phyloP scores from a whole-genome alignment of 2,113 vertebrate genomes.

The Agapornis roseicollis region DNA sequence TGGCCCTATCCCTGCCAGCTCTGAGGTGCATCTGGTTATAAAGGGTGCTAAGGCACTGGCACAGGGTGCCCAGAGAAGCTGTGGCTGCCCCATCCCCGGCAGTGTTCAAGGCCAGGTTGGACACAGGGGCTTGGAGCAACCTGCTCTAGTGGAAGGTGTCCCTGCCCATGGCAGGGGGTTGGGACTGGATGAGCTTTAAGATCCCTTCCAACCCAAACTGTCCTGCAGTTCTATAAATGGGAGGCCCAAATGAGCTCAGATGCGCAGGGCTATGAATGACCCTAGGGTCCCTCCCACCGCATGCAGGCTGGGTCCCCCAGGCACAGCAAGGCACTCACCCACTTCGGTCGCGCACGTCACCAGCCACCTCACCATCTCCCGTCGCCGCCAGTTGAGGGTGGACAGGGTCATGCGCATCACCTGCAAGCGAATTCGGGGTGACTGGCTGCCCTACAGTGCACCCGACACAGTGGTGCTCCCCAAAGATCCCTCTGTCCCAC shows the following conservation, averaged over 20 bases:
- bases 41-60: not conserved
- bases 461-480: not conserved
- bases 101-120: not conserved
- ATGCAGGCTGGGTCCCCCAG: accelerated
- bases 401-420: conserved; percentile 99
- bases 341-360: conserved; percentile 98
- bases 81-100: not conserved
- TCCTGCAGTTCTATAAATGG: not conserved
- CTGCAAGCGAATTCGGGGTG: conserved; percentile 62
- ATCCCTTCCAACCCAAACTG: not conserved
- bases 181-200: not conserved
- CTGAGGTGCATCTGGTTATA: not conserved
- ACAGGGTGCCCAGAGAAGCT: not conserved
- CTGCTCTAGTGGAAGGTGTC: not conserved
- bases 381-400: conserved; percentile 96
- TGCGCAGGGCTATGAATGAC: not conserved
- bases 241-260: not conserved
- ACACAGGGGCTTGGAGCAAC: not conserved
- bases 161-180: not conserved
- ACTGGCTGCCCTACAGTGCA: not conserved
- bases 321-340: conserved; percentile 74
- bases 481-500: not conserved
- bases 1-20: not conserved
- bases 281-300: not conserved
- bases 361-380: conserved; percentile 99